Percentiles rank a stretch among this genome's conserved stretches.
phyloP scores from a whole-genome alignment of 2,888 invertebrate genomes.

The Heteromurus nitidus region DNA sequence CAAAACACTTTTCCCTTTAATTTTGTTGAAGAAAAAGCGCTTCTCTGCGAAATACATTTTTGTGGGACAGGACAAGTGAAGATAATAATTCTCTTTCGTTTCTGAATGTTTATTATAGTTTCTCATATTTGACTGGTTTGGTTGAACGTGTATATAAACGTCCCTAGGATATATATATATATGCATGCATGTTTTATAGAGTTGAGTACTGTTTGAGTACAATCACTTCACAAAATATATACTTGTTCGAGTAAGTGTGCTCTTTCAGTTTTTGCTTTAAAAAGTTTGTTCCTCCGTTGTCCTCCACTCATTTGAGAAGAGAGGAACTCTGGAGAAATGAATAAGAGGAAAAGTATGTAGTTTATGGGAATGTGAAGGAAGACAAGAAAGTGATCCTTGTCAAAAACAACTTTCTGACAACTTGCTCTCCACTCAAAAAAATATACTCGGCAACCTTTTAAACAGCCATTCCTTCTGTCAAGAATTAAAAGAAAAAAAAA shows the following conservation, averaged over 20 bases:
- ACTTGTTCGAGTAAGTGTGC: conserved; percentile 1
- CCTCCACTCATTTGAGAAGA: neutral
- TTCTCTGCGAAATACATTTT: conserved; percentile 1
- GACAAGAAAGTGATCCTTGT: conserved; percentile 21
- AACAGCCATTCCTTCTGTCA: conserved; percentile 42
- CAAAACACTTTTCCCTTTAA: conserved; percentile 20
- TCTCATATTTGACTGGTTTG: too few relatives aligned
- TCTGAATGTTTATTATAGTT: too few relatives aligned
- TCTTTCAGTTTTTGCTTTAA: neutral
- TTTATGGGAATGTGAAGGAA: conserved; percentile 23
- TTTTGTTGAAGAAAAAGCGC: neutral
- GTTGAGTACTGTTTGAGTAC: neutral
- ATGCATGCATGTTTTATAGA: neutral
- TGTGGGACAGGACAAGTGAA: neutral
- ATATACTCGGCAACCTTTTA: conserved; percentile 11
- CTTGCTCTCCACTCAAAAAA: conserved; percentile 21
- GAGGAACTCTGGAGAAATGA: conserved; percentile 21
- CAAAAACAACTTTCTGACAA: conserved; percentile 35
- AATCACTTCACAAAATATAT: too few relatives aligned
- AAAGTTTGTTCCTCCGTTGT: conserved; percentile 10
- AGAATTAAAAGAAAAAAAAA: conserved; percentile 23
- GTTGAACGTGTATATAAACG: too few relatives aligned
- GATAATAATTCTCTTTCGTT: too few relatives aligned
- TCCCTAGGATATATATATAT: conserved; percentile 1
- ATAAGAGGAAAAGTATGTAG: conserved; percentile 17